Percentiles rank a stretch among this genome's conserved stretches.
Conservation (phyloP, 2,888 invertebrate genomes). For the Desoria tigrina region DNA sequence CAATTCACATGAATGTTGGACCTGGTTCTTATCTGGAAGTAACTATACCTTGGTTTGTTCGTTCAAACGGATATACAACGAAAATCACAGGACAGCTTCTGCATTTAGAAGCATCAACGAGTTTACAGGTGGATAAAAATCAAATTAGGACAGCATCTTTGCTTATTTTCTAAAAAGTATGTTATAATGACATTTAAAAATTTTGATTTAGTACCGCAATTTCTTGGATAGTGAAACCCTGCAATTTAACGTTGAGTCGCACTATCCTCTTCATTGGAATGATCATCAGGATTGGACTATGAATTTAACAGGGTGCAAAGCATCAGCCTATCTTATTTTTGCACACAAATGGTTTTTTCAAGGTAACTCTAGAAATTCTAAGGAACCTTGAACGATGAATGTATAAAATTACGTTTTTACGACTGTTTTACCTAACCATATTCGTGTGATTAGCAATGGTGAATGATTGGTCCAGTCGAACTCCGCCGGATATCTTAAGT, state of each 20-base stretch:
- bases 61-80: constrained; percentile 83
- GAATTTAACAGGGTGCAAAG: constrained; percentile 89
- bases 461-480: constrained; percentile 95
- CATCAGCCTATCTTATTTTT: constrained; percentile 87
- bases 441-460: constrained; percentile 70
- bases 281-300: constrained; percentile 93
- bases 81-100: constrained; percentile 90
- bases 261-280: constrained; percentile 94
- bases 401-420: constrained; percentile 10
- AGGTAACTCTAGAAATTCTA: constrained; percentile 58
- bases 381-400: too few relatives aligned
- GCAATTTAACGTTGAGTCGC: constrained; percentile 82
- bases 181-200: constrained; percentile 6
- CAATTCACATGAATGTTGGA: constrained; percentile 91
- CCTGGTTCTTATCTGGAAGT: constrained; percentile 95
- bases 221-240: constrained; percentile 92
- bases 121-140: constrained; percentile 64
- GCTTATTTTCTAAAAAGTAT: not conserved
- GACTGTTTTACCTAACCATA: too few relatives aligned
- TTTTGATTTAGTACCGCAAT: constrained; percentile 69
- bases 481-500: constrained; percentile 85
- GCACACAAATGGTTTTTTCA: constrained; percentile 95
- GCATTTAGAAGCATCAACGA: constrained; percentile 92
- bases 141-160: constrained; percentile 2
- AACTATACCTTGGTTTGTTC: constrained; percentile 91